These are phyloP conservation scores for Venusia cambrica DNA, from an alignment of 2,888 invertebrate species.

Conservation along the genomic window DNA sequence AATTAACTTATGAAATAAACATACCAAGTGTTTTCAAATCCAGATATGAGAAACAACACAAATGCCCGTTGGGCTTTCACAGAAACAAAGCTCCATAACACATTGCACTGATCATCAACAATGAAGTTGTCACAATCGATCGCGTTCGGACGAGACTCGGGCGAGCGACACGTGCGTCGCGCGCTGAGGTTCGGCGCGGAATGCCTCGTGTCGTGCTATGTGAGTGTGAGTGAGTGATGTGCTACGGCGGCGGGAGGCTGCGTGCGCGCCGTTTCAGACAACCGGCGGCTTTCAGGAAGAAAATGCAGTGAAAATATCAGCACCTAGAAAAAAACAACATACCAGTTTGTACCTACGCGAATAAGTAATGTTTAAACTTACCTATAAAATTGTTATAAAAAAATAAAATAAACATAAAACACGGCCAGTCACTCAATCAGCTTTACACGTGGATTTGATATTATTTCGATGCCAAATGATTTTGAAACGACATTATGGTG, in stretches of 20 bases:
- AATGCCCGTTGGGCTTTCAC: slow-evolving; percentile 66
- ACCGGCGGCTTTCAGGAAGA: slow-evolving; percentile 19
- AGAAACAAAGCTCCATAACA: slow-evolving; percentile 61
- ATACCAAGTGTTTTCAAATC: slow-evolving; percentile 31
- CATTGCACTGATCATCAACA: slow-evolving; percentile 33
- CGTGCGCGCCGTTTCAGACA: slow-evolving; percentile 40
- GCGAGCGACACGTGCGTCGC: slow-evolving; percentile 69
- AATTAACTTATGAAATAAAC: slow-evolving; percentile 11
- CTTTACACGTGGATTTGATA: too few species aligned
- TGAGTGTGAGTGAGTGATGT: slow-evolving; percentile 12
- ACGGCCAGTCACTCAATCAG: too few species aligned
- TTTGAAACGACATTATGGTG: too few species aligned
- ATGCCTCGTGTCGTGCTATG: slow-evolving; percentile 37
- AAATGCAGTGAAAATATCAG: slow-evolving; percentile 2
- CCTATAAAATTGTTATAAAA: too few species aligned
- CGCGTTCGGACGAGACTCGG: slow-evolving; percentile 51
- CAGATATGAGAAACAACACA: slow-evolving; percentile 31
- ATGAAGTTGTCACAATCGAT: slow-evolving; percentile 46
- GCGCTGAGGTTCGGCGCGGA: slow-evolving; percentile 73
- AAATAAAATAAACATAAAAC: too few species aligned
- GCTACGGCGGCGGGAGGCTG: slow-evolving; percentile 37
- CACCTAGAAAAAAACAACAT: too few species aligned
- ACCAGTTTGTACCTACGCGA: too few species aligned
- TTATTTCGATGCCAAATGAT: too few species aligned
- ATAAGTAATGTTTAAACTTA: too few species aligned